Base-by-base conservation (phyloP, 2,113 vertebrate species). In the Condylura cristata region DNA sequence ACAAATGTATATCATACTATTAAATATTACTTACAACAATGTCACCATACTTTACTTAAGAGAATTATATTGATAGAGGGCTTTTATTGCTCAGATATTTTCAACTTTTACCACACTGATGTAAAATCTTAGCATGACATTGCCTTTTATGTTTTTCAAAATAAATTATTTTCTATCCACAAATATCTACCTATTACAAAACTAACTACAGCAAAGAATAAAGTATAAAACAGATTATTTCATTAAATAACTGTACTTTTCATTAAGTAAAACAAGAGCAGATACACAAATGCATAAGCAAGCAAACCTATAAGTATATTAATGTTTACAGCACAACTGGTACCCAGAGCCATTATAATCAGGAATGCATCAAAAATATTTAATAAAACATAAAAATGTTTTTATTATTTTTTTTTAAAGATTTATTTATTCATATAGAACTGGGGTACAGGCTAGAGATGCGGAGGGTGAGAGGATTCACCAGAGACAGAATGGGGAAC, bases 11-110 rank as follows among this genome's bases (percentile, higher is more conserved):
- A 70, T 75, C 46, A 46, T 41, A 86, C 86, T 66, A 78, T 80
- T 75, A 86, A 96, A 87, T 81, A 61, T 83, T 89, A 95, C 34
- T 34, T 71, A 61, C 74, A 80, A 78, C 5, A 80, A 86, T 28
- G 39, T 66, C n/a, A 56, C 11, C 9, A 9, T 44, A 51, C 81
- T 39, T 80, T 85, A 88, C 8, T 72, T 92, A 79, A 9, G 28
- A 75, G n/a, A 80, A 1, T 90, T 90, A 81, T 9, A 92, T 26
- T 87, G 28, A 44, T 71, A 39, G 48, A 51, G 26, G 41, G 32
- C 20, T 48, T 12, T 53, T 90, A 70, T 24, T 86, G 6, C 44
- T 82, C 53, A 58, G 41, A 91, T 88, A 96, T 89, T 76, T 80
- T 53, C 71, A 58, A 83, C 6, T 51, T 92, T 78, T 63, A 46